Evolutionary conservation across 2,888 invertebrate genomes (phyloP), one percentile per base, ranked within the genome.

Genomic region (Epinotia nisella): DNA sequence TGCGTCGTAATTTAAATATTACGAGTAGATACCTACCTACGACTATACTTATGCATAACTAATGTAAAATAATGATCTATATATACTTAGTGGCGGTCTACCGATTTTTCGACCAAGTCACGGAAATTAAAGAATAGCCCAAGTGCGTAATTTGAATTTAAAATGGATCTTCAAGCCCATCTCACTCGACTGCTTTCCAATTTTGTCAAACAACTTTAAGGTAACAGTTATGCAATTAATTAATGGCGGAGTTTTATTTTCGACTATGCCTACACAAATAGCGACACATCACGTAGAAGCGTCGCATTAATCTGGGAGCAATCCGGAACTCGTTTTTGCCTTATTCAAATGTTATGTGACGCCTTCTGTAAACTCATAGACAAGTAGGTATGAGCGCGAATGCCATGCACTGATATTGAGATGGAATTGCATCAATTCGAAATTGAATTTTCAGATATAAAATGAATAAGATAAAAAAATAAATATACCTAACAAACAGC

Each of bases 61-160:
- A 2, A 24, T n/a, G n/a, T n/a, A n/a, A n/a, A n/a, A n/a, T 24
- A 24, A 24, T 24, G 21, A 24, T 24, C 21, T 24, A 24, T 24
- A 24, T 24, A 24, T 24, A 24, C 15, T 7, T 35, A 35, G 35
- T 35, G 9, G 35, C 45, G 45, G 4, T 15, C 15, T 1, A 45
- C 45, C 13, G 3, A 45, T 45, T 45, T 45, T 45, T 15, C 45
- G 15, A 45, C 10, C 45, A 15, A 15, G 45, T 15, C 13, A 45
- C 45, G 13, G 45, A 45, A 45, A 45, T 15, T 45, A 13, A 45
- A 45, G 49, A 49, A n/a, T 49, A 49, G 49, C 49, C 49, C 49
- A 56, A 21, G 21, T 35, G 56, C n/a, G 72, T 62, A 61, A 72
- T 72, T 67, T 68, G 62, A 72, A 72, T 72, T 61, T 67, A 68